phyloP scores from a whole-genome alignment of 1,140 invertebrate genomes.

The Bombus cullumanus region DNA sequence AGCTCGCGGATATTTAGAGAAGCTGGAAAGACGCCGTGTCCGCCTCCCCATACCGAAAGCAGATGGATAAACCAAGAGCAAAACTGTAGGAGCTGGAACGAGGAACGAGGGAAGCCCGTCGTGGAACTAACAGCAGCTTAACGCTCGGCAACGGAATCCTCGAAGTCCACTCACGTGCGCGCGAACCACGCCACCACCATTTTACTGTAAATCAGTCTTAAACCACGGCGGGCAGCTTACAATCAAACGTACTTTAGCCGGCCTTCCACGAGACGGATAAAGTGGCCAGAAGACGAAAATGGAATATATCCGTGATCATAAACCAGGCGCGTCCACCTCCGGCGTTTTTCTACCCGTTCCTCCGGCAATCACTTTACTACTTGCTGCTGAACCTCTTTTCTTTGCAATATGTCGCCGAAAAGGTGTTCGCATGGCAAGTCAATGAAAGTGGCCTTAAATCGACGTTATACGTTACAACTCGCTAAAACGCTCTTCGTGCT shows the following conservation, averaged over 20 bases:
- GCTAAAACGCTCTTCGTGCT: not conserved
- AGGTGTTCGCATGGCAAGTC: not conserved
- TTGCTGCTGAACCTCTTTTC: conserved; percentile 15
- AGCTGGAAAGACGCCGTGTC: not conserved
- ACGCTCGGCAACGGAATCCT: conserved; percentile 49
- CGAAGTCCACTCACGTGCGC: conserved; percentile 78
- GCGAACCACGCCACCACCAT: conserved; percentile 63
- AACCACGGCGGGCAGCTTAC: conserved; percentile 79
- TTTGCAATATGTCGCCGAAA: conserved; percentile 43
- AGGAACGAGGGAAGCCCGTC: not conserved
- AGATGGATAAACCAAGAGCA: conserved; percentile 17
- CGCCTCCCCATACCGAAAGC: not conserved
- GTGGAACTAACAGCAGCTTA: conserved; percentile 74
- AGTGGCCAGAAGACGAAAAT: conserved; percentile 73
- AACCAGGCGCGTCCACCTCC: conserved; percentile 34
- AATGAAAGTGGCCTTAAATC: conserved; percentile 45
- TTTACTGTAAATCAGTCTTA: conserved; percentile 81
- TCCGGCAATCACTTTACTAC: conserved; percentile 11
- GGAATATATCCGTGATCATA: conserved; percentile 75
- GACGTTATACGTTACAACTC: conserved; percentile 30
- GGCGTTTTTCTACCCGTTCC: not conserved
- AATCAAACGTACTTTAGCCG: conserved; percentile 82
- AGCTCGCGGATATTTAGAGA: conserved; percentile 38
- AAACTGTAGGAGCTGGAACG: not conserved
- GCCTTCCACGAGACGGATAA: conserved; percentile 64